Conservation (phyloP, 2,113 vertebrate genomes). For the Charina bottae region DNA sequence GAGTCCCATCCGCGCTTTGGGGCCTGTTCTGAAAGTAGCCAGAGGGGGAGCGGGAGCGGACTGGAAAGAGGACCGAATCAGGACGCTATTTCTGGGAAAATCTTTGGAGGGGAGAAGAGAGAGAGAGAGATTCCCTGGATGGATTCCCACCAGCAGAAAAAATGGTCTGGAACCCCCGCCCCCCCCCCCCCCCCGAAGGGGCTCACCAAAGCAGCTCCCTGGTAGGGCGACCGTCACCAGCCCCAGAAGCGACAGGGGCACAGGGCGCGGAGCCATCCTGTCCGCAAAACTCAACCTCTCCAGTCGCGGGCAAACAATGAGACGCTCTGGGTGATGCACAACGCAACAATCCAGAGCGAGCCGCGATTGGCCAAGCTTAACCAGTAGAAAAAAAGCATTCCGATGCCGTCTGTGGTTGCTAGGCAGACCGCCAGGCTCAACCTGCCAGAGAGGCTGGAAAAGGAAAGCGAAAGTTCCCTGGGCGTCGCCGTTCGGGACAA, state of each 20-base stretch:
- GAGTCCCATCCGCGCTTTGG: no score
- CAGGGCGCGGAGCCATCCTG: not conserved
- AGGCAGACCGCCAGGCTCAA: not conserved
- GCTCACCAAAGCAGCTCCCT: not conserved
- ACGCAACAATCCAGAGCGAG: not conserved
- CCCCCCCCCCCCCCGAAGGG: not conserved
- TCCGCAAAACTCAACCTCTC: accelerated
- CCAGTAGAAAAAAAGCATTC: not conserved
- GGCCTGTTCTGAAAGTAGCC: not conserved
- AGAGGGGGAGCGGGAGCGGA: no score
- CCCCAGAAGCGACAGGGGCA: not conserved
- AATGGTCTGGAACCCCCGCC: no score
- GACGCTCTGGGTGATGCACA: accelerated
- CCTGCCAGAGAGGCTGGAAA: not conserved
- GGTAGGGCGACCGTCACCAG: accelerated
- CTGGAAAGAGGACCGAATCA: no score
- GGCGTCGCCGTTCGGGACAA: not conserved
- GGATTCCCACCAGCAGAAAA: not conserved
- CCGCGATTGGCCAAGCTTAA: not conserved
- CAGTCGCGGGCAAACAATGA: not conserved
- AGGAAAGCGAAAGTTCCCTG: not conserved
- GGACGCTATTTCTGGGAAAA: not conserved
- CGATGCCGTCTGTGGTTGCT: not conserved
- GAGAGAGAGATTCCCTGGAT: no score
- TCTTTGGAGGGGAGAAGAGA: not conserved